Conservation (phyloP, 2,113 vertebrate genomes). For the Microcebus ravelobensis region DNA sequence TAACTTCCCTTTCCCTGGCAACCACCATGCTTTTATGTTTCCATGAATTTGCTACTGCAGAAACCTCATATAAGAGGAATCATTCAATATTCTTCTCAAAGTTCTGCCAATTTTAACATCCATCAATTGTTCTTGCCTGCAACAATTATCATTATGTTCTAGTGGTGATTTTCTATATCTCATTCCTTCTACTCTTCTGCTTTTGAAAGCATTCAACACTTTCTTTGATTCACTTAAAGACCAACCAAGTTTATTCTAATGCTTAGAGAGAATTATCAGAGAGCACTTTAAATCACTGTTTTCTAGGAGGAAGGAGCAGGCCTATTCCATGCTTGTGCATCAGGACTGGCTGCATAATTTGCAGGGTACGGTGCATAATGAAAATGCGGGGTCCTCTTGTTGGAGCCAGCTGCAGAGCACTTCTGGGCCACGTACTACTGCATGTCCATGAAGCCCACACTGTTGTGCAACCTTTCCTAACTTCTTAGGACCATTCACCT, state of each 20-base stretch:
- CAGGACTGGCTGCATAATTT: neutral
- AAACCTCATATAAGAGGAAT: neutral
- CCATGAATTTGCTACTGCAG: neutral
- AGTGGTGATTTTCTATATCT: neutral
- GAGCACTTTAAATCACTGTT: neutral
- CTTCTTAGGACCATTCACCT: neutral
- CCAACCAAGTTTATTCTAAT: neutral
- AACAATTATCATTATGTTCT: neutral
- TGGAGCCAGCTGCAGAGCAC: neutral
- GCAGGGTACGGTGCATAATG: neutral
- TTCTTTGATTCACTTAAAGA: neutral
- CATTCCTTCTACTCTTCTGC: neutral
- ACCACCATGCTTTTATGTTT: neutral
- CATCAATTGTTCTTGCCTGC: no score
- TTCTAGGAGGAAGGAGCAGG: neutral
- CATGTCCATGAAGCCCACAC: fast-evolving
- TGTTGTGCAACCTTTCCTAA: neutral
- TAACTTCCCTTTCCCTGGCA: neutral
- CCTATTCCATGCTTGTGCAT: neutral
- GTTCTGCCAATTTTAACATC: neutral
- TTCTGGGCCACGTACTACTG: neutral
- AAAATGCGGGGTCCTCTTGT: neutral
- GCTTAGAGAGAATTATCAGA: neutral
- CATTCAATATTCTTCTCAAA: neutral
- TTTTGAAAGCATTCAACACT: neutral